Evolutionary conservation across 1,140 invertebrate genomes (phyloP), one percentile per base, ranked within the genome.

Genomic region (Heliconius hewitsoni): DNA sequence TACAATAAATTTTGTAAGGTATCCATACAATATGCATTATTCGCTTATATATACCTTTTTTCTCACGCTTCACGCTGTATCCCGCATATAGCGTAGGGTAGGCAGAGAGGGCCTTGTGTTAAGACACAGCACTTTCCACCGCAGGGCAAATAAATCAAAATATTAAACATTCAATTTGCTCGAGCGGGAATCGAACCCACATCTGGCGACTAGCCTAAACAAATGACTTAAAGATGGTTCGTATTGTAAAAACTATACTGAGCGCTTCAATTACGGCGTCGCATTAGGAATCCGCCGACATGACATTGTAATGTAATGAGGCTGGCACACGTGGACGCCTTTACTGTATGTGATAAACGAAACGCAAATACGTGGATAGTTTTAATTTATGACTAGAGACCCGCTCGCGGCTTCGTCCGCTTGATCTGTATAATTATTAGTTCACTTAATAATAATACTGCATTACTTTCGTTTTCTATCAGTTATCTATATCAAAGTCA

Each of bases 201-300:
- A 3, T 3, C 11, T 13, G 3, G 0, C 42, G 42, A 46, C 11
- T 13, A 2, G 3, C 13, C 42, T 16, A 55, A 2, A 55, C 52
- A 18, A 55, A 19, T 55, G 19, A n/a, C 19, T 55, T 18, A 73
- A 70, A 74, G 39, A 70, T 46, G 77, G 46, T 42, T 57, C 30
- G 8, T 74, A 81, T 77, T 81, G n/a, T 82, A 84, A 84, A 77
- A 85, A 81, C 80, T 74, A 72, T 86, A 57, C 55, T 57, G 9
- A 57, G 55, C 11, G 23, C 13, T 30, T 66, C 23, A 66, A 66
- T 66, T 30, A 66, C 81, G 73, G 71, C 80, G 80, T 80, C 82
- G 74, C 86, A 82, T 84, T 52, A 82, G 81, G 87, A 86, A 91
- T 90, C 78, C 78, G 84, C 83, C 77, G 81, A 86, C 81, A 80